These are phyloP conservation scores for Centruroides sculpturatus DNA, from an alignment of 1,140 invertebrate genomes.

Conservation along the genomic window DNA sequence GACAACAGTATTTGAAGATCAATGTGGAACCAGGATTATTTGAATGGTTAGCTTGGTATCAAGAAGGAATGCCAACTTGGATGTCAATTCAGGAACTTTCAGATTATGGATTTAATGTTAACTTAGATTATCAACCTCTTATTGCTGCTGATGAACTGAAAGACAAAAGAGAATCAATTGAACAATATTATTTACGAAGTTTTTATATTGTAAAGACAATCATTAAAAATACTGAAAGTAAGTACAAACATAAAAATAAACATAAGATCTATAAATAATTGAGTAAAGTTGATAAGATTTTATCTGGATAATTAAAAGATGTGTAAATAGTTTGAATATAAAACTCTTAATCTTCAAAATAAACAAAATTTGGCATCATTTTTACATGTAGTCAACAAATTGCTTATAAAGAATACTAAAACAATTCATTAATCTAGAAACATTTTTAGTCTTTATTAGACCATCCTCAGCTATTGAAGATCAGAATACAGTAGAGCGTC, in stretches of 20 bases:
- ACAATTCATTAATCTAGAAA: no score
- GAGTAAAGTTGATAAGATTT: no score
- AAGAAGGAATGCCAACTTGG: constrained; percentile 58
- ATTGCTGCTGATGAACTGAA: constrained; percentile 38
- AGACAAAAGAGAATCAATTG: constrained; percentile 39
- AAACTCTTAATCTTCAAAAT: no score
- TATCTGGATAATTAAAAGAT: no score
- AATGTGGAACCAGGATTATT: constrained; percentile 75
- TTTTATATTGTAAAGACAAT: constrained; percentile 29
- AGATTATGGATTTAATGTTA: constrained; percentile 58
- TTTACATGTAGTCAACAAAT: no score
- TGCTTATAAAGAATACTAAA: no score
- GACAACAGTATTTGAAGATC: constrained; percentile 36
- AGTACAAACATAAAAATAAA: not conserved
- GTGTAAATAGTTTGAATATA: no score
- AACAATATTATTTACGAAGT: constrained; percentile 55
- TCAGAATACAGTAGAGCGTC: no score
- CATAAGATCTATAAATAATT: no score
- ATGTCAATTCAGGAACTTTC: constrained; percentile 53
- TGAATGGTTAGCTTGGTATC: constrained; percentile 86
- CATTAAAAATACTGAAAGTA: constrained; percentile 19
- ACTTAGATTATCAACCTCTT: constrained; percentile 49
- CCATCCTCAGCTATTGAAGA: no score
- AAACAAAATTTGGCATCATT: no score
- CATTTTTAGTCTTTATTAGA: no score